Evolutionary conservation across 1,140 invertebrate species (phyloP), one percentile per base, ranked within the genome.

Genomic region (Trichonephila clavata): DNA sequence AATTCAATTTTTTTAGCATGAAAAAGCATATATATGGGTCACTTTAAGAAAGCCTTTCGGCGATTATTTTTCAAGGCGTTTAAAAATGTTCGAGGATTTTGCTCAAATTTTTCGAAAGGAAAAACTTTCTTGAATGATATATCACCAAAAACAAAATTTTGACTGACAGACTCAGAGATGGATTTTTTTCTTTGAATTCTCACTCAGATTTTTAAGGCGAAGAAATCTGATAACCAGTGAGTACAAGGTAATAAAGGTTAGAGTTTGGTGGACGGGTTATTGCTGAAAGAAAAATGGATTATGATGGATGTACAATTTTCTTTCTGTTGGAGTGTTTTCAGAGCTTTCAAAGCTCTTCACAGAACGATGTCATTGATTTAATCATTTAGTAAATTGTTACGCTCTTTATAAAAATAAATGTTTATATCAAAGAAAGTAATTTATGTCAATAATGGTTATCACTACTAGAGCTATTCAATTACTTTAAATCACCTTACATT

Each of bases 171-270:
- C 57, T 59, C 81, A 50, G 43, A 84, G 24, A 59, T 32, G 27
- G n/a, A n/a, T 84, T 84, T 84, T 84, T n/a, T 84, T n/a, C 32
- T 24, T 84, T 57, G 13, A 84, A 84, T 24, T 59, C 81, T 84
- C 81, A 27, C 13, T 21, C 24, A 60, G 50, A 77, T 77, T 63
- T 87, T 63, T 27, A 60, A 87, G 24, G 60, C 24, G 59, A 32
- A 87, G 59, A 87, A 87, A 61, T 87, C 57, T 60, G 57, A 87
- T 21, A 60, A 27, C 59, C 50, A 61, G 86, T 61, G 57, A 65
- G 86, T 63, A 63, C 60, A 63, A 63, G 60, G 60, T 87, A 87
- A 87, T 87, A 87, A 87, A 87, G 57, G 60, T 87, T 87, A 63
- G 60, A 87, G 43, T 39, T n/a, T 32, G 84, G 18, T 63, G 27